A percentile compares a stretch with the other conserved stretches of the same genome.
phyloP scores from a whole-genome alignment of 1,140 invertebrate genomes.

The Drosophila quadrilineata region DNA sequence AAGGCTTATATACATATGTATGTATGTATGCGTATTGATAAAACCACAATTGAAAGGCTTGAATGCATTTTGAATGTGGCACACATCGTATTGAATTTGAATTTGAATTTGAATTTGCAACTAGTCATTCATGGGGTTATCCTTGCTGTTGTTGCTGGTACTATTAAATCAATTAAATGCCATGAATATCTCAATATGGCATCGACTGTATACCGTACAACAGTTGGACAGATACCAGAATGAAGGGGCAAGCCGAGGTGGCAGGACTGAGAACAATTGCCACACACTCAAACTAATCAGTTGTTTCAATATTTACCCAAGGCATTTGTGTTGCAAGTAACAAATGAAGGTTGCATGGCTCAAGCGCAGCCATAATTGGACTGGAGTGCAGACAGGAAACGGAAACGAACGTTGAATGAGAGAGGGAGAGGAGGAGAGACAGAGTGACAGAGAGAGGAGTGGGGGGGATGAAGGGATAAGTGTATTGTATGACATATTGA shows the following conservation, averaged over 20 bases:
- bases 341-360: too few relatives aligned
- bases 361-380: too few relatives aligned
- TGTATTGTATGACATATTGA: too few relatives aligned
- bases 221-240: constrained; percentile 59
- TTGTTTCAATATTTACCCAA: constrained; percentile 71
- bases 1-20: too few relatives aligned
- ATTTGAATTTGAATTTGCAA: constrained; percentile 11
- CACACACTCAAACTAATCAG: constrained; percentile 73
- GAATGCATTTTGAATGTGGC: constrained; percentile 8
- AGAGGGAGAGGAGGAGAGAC: too few relatives aligned
- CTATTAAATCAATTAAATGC: constrained; percentile 60
- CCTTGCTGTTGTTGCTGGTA: constrained; percentile 17
- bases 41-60: neutral
- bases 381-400: constrained; percentile 62
- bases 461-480: too few relatives aligned
- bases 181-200: constrained; percentile 62
- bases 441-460: too few relatives aligned
- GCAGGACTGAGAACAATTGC: constrained; percentile 28
- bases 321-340: constrained; percentile 27
- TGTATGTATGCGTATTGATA: neutral
- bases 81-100: too few relatives aligned
- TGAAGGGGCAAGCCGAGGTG: constrained; percentile 18
- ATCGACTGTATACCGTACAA: constrained; percentile 45
- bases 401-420: constrained; percentile 51
- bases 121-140: constrained; percentile 18